Evolutionary conservation across 2,797 vertebrate species (phyloP).

Genomic region (Mus minutoides): DNA sequence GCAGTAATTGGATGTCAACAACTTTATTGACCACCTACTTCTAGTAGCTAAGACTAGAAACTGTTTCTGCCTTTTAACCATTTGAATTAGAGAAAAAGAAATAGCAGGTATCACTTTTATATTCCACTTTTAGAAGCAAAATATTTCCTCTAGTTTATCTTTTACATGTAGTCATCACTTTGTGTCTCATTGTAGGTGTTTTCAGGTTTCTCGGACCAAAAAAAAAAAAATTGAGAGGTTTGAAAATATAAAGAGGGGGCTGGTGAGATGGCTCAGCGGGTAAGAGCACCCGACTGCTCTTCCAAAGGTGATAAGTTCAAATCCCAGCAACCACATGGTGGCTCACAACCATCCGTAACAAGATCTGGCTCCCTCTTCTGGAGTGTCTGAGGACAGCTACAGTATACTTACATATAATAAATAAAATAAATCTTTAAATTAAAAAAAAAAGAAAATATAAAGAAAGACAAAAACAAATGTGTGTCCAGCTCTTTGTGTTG

Average conservation of each 20-base stretch:
- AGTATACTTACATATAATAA: too few relatives aligned
- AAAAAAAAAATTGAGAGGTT: background rate
- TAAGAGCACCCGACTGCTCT: too few relatives aligned
- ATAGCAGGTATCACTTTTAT: background rate
- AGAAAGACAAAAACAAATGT: constrained; percentile 15
- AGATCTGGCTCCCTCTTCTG: too few relatives aligned
- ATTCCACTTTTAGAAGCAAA: constrained; percentile 8
- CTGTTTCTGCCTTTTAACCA: constrained; percentile 6
- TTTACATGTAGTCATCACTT: background rate
- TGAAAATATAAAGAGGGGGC: constrained; percentile 2
- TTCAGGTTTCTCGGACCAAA: constrained; percentile 39
- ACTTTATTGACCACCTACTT: constrained; percentile 30
- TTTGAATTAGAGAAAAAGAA: background rate
- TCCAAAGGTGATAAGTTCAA: too few relatives aligned
- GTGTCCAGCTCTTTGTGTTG: background rate
- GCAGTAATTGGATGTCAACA: constrained; percentile 45
- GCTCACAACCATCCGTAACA: too few relatives aligned
- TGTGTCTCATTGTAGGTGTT: background rate
- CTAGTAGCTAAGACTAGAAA: constrained; percentile 22
- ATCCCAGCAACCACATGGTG: too few relatives aligned
- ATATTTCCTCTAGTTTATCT: constrained; percentile 28
- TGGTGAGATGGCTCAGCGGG: too few relatives aligned
- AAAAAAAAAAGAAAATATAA: background rate
- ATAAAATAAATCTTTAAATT: too few relatives aligned
- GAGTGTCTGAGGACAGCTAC: too few relatives aligned